Conservation (phyloP, 2,113 vertebrate genomes). For the Phasianus colchicus region DNA sequence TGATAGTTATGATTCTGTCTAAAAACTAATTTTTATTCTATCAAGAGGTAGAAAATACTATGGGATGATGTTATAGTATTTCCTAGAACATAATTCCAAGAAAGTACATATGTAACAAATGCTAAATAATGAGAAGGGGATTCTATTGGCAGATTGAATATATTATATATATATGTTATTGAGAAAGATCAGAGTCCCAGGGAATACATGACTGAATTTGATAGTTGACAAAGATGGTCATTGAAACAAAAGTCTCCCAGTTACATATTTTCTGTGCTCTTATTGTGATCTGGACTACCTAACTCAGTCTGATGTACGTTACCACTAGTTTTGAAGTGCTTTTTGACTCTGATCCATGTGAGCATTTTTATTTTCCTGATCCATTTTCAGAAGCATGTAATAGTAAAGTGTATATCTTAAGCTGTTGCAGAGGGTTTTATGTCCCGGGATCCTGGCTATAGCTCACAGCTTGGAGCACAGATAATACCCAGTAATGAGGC, state of each 20-base stretch:
- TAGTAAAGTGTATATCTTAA: rapidly evolving
- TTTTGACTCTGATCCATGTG: background rate
- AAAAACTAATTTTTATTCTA: background rate
- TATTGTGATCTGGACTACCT: background rate
- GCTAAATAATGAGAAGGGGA: background rate
- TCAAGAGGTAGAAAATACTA: background rate
- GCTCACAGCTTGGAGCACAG: background rate
- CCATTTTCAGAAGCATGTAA: background rate
- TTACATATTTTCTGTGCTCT: background rate
- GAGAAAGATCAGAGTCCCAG: background rate
- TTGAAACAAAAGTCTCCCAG: background rate
- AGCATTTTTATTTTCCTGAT: background rate
- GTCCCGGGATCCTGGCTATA: background rate
- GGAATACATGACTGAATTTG: background rate
- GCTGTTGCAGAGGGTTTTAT: background rate
- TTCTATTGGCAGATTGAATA: background rate
- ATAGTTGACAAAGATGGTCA: background rate
- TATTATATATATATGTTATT: background rate
- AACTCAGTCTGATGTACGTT: background rate
- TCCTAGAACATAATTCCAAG: background rate
- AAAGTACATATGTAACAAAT: background rate
- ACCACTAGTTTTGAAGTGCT: background rate
- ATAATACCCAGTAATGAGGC: background rate
- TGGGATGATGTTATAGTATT: background rate
- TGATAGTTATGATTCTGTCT: background rate